phyloP scores from a whole-genome alignment of 2,797 vertebrate species.

The Chromobotia macracanthus region DNA sequence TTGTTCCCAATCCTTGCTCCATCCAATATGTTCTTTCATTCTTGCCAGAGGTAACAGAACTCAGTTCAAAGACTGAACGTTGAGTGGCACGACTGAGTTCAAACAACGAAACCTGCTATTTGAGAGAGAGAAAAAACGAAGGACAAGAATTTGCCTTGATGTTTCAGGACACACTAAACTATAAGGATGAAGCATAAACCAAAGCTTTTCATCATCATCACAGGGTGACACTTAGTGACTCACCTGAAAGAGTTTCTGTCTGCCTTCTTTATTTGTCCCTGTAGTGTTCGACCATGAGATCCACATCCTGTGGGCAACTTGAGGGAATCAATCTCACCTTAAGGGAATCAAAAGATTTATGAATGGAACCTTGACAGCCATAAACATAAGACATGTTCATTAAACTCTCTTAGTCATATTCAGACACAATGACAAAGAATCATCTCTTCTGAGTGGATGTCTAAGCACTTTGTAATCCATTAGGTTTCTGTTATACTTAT shows the following conservation, averaged over 20 bases:
- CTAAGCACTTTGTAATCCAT: background rate
- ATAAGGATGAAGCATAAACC: background rate
- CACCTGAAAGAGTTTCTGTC: constrained; percentile 11
- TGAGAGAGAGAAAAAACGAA: constrained; percentile 21
- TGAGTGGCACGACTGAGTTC: background rate
- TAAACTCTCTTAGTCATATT: constrained; percentile 39
- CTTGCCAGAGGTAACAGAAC: constrained; percentile 7
- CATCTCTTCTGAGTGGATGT: constrained; percentile 6
- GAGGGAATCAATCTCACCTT: constrained; percentile 28
- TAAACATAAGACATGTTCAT: constrained; percentile 37
- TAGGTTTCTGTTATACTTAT: constrained; percentile 4
- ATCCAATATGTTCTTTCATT: background rate
- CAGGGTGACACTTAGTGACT: constrained; percentile 13
- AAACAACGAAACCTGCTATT: constrained; percentile 10
- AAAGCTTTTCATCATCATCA: constrained; percentile 46
- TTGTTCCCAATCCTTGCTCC: background rate
- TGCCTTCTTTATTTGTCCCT: constrained; percentile 6
- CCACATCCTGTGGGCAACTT: constrained; percentile 29
- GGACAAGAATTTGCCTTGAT: constrained; percentile 31
- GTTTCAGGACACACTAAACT: constrained; percentile 20
- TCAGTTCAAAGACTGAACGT: constrained; percentile 10
- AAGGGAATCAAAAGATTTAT: constrained; percentile 43
- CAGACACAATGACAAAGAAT: constrained; percentile 8
- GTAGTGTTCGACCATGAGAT: constrained; percentile 16
- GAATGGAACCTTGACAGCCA: constrained; percentile 20